Base-by-base conservation (phyloP, 2,797 vertebrate genomes). In the Labroides dimidiatus region DNA sequence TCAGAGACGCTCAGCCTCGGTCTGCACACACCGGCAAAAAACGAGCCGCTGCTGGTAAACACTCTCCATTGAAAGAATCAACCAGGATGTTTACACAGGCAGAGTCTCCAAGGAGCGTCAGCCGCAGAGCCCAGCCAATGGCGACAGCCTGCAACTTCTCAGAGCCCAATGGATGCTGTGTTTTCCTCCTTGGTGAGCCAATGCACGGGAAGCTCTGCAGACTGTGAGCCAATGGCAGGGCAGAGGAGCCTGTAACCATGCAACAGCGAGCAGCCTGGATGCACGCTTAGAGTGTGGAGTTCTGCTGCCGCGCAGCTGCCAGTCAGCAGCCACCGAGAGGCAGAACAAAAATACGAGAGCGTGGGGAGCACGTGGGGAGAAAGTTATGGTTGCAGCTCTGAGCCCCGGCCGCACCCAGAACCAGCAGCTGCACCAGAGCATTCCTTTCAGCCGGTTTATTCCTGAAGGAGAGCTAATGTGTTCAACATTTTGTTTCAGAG, bases 221-320 rank as follows among this genome's bases (percentile, higher is more conserved):
- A 49, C 24, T 27, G n/a, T 12, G 47, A 88, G 86, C 94, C 84
- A 94, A 92, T 92, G 53, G 83, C 21, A 1, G 69, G 36, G 75
- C 53, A 60, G 75, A 48, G 11, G 71, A 52, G 88, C 37, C 86
- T 95, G 94, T 95, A 94, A 94, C 94, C 91, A 94, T 93, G 94
- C 93, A 91, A 93, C 92, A 86, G 89, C 81, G 59, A 93, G 89
- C 81, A 87, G 85, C 68, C 77, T 68, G 57, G 54, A 68, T 56
- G 81, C 82, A 77, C 51, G 64, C 65, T n/a, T 27, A 66, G 57
- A 77, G 70, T 61, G 82, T 77, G 76, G 74, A 81, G 86, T 63
- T 75, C 23, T 76, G 81, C 85, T 83, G 78, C 82, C 60, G 77
- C 79, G 44, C 78, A 80, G 86, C 77, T 72, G 82, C 81, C 68